A percentile compares a stretch with the other conserved stretches of the same genome.
phyloP scores from a whole-genome alignment of 2,113 vertebrate genomes.

The Sitta europaea region DNA sequence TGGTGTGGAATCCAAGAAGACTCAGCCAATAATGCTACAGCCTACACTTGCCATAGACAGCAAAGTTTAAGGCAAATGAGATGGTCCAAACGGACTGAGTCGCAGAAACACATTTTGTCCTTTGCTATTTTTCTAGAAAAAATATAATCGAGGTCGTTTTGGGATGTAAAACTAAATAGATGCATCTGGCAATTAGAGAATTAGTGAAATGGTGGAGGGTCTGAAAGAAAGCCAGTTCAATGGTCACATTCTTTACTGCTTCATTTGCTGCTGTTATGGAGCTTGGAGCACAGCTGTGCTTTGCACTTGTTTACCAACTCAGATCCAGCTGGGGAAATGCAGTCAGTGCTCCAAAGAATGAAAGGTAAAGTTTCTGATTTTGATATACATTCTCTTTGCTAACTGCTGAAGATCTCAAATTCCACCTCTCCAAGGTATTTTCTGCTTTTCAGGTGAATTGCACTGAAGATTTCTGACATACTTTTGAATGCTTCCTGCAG shows the following conservation, averaged over 20 bases:
- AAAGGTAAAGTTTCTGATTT: background rate
- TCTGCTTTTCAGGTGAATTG: background rate
- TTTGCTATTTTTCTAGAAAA: background rate
- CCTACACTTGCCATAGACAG: background rate
- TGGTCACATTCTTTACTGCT: background rate
- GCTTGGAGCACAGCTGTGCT: background rate
- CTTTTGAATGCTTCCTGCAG: constrained; percentile 7
- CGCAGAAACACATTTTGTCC: background rate
- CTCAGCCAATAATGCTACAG: background rate
- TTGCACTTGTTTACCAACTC: background rate
- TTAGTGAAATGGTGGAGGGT: background rate
- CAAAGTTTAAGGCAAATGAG: background rate
- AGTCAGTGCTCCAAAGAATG: background rate
- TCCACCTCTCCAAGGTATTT: background rate
- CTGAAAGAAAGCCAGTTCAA: background rate
- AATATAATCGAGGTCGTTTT: background rate
- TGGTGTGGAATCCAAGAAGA: background rate
- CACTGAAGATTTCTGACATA: background rate
- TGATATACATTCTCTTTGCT: background rate
- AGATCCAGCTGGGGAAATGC: background rate
- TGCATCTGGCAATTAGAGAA: background rate
- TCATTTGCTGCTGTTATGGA: background rate
- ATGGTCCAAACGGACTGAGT: background rate
- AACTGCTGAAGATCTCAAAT: background rate
- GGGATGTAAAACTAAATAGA: background rate